Conservation (phyloP, 2,888 invertebrate species). For the Merodon equestris region DNA sequence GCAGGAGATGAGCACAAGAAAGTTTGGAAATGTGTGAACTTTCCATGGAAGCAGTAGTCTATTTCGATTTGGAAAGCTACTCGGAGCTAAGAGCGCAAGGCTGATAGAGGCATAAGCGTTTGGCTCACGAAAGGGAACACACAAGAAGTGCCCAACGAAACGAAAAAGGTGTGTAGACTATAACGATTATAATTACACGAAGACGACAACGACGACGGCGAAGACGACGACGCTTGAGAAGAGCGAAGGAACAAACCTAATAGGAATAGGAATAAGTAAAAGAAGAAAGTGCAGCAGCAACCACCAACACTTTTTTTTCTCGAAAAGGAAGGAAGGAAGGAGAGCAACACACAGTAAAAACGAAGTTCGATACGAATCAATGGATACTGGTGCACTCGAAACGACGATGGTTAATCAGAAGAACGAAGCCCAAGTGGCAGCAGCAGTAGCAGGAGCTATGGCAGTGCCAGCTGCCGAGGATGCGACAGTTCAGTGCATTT, state of each 20-base stretch:
- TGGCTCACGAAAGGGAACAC: constrained; percentile 9
- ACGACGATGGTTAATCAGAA: constrained; percentile 43
- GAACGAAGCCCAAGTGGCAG: constrained; percentile 19
- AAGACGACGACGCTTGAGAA: constrained; percentile 28
- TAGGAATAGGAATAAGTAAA: constrained; percentile 32
- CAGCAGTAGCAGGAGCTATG: constrained; percentile 6
- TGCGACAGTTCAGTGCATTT: constrained; percentile 51
- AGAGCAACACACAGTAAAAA: constrained; percentile 29
- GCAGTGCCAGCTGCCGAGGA: constrained; percentile 40
- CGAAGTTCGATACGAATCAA: constrained; percentile 51
- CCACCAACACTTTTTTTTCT: neutral
- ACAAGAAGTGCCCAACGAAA: constrained; percentile 14
- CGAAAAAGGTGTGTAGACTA: too few species aligned
- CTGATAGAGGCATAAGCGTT: constrained; percentile 1
- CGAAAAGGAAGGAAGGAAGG: constrained; percentile 38
- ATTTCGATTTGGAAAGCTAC: constrained; percentile 43
- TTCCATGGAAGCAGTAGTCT: constrained; percentile 28
- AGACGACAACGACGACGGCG: constrained; percentile 19
- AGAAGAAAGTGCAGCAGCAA: constrained; percentile 1
- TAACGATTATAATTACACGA: too few species aligned
- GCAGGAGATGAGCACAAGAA: constrained; percentile 11
- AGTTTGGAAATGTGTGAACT: constrained; percentile 54
- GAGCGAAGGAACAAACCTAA: constrained; percentile 42
- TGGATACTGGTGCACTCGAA: constrained; percentile 54
- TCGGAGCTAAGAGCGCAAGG: constrained; percentile 25